Base-by-base conservation (phyloP, 2,797 vertebrate species). In the Pogonophryne albipinna region DNA sequence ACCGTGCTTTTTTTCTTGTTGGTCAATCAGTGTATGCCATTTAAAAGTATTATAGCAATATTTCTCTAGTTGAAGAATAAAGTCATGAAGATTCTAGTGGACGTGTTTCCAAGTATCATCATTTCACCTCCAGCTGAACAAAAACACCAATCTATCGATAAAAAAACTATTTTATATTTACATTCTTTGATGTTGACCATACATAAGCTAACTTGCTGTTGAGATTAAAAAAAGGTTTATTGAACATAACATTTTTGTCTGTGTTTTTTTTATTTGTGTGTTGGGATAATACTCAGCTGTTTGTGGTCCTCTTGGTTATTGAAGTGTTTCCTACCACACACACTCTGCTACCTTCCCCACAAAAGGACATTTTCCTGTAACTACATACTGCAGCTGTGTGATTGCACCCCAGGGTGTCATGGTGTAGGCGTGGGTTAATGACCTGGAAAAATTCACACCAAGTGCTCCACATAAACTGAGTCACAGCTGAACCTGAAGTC, bases 41-140 rank as follows among this genome's bases (percentile, higher is more conserved):
- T 93, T 92, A 92, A 89, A 96, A 96, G 96, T 98, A 98, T 98
- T 96, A 96, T 94, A 99, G 98, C 98, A 99, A 99, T 99, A 99
- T 95, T 96, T 95, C 94, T 95, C 90, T 94, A 94, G 94, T 89
- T 93, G 83, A 91, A 95, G 90, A 94, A 89, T 89, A 93, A 95
- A 92, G 90, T 94, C 82, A 91, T 64, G 78, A 89, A 87, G 88
- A 92, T 92, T 92, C 86, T 95, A 94, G 92, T 94, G 93, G 95
- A 93, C 85, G 91, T 95, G 87, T 92, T 93, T 89, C 91, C 88
- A 57, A 94, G 86, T 93, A 91, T 90, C 82, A 91, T 94, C 90
- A 94, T 93, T 93, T 91, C 93, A 94, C 89, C 87, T 93, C 88
- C 90, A 93, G 92, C 91, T 94, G 94, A 89, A 83, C 71, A 80